Evolutionary conservation across 2,797 vertebrate genomes (phyloP).

Genomic region (Morelia viridis): DNA sequence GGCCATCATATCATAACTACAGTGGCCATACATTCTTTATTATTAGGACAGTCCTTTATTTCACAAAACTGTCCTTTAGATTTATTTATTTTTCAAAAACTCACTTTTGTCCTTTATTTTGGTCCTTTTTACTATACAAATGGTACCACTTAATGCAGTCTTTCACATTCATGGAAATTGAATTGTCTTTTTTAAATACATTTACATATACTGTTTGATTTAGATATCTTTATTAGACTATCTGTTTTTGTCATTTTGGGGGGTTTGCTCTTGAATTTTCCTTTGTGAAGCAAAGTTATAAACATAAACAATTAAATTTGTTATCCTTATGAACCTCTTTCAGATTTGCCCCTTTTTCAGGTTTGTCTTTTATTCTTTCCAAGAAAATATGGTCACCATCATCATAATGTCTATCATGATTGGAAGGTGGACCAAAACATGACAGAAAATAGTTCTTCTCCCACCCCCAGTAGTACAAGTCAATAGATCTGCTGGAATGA

Average conservation of each 20-base stretch:
- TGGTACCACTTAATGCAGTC: not conserved
- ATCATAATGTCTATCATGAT: not conserved
- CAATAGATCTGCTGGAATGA: not conserved
- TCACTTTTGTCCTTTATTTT: not conserved
- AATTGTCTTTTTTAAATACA: not conserved
- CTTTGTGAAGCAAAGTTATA: not conserved
- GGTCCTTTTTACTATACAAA: not conserved
- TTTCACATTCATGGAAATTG: not conserved
- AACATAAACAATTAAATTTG: not conserved
- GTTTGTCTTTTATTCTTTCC: not conserved
- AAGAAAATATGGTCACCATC: not conserved
- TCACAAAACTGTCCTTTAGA: not conserved
- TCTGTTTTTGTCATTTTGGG: too few species aligned
- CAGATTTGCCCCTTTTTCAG: not conserved
- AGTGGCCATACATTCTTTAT: not conserved
- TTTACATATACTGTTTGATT: too few species aligned
- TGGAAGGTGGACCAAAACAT: not conserved
- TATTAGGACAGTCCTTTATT: not conserved
- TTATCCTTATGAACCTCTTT: not conserved
- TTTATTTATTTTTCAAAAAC: not conserved
- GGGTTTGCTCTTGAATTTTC: too few species aligned
- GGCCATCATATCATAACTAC: not conserved
- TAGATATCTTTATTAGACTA: too few species aligned
- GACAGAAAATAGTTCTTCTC: not conserved
- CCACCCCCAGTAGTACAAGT: not conserved